Conservation (phyloP, 2,888 invertebrate species). For the Saturnia pavonia region DNA sequence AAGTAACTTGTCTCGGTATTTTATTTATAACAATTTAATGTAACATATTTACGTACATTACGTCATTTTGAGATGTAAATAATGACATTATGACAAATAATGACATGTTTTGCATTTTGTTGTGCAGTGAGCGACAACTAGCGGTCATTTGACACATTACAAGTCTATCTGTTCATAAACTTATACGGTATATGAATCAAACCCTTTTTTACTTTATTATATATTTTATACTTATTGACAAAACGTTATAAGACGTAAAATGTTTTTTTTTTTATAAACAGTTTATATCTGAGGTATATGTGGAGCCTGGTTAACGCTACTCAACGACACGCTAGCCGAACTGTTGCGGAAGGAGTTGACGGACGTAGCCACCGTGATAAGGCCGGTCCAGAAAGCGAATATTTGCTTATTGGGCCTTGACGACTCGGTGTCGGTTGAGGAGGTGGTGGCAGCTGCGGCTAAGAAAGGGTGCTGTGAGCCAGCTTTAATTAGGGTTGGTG, state of each 20-base stretch:
- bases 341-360: no score
- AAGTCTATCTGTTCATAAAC: not conserved
- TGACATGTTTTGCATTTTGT: conserved; percentile 7
- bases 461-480: no score
- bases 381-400: no score
- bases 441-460: no score
- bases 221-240: not conserved
- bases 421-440: no score
- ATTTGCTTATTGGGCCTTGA: no score
- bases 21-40: not conserved
- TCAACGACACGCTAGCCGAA: no score
- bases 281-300: not conserved
- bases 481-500: no score
- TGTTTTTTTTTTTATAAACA: not conserved
- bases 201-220: not conserved
- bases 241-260: not conserved
- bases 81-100: not conserved
- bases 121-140: not conserved
- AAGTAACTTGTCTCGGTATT: not conserved
- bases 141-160: not conserved
- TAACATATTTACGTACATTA: not conserved
- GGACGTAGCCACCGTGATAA: no score
- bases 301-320: no score
- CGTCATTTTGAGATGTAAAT: conserved; percentile 1
- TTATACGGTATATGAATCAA: not conserved